Conservation (phyloP, 2,797 vertebrate species). For the Champsocephalus esox region DNA sequence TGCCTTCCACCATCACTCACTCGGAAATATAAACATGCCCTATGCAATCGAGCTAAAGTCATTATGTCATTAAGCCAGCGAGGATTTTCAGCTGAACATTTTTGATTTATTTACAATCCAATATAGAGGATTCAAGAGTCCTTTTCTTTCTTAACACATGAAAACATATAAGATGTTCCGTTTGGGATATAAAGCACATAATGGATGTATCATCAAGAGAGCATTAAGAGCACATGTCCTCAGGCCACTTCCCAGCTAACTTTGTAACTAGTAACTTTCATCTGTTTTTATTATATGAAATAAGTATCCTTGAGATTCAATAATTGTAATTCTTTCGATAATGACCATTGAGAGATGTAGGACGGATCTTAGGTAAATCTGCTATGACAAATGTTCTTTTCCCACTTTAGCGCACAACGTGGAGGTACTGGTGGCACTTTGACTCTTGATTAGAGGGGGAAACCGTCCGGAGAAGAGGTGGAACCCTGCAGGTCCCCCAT, state of each 20-base stretch:
- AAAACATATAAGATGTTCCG: slow-evolving; percentile 11
- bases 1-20: slow-evolving; percentile 47
- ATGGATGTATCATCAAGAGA: slow-evolving; percentile 10
- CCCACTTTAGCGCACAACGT: not conserved
- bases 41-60: slow-evolving; percentile 62
- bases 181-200: not conserved
- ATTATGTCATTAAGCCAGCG: slow-evolving; percentile 63
- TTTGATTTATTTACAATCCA: slow-evolving; percentile 40
- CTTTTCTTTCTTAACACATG: not conserved
- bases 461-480: slow-evolving; percentile 9
- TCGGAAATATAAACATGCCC: slow-evolving; percentile 67
- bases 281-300: not conserved
- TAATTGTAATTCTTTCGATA: not conserved
- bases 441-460: not conserved
- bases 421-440: not conserved
- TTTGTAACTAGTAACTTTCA: not conserved
- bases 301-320: not conserved
- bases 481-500: slow-evolving; percentile 5
- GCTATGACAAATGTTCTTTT: not conserved
- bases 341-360: not conserved
- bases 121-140: slow-evolving; percentile 14
- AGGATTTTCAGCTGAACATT: slow-evolving; percentile 56
- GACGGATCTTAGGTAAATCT: not conserved
- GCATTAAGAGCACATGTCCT: not conserved
- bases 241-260: not conserved